A percentile compares a stretch with the other conserved stretches of the same genome.
Evolutionary conservation across 2,113 vertebrate genomes (phyloP).

Genomic region (Oophaga pumilio): DNA sequence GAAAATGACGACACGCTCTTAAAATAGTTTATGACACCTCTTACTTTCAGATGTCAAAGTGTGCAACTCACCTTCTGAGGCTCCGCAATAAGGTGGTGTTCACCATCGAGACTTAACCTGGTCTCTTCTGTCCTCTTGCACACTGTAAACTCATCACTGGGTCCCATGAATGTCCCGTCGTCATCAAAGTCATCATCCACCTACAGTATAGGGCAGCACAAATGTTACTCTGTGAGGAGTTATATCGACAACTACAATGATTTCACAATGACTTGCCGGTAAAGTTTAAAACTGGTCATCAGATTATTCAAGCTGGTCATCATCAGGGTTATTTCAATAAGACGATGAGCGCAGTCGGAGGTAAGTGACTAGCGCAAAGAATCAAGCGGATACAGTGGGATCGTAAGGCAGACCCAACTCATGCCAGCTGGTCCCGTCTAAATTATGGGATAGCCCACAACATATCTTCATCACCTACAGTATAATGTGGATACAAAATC

Average conservation of each 20-base stretch:
- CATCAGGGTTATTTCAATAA: no score
- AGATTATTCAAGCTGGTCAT: no score
- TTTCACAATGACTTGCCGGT: background rate
- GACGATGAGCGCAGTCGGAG: no score
- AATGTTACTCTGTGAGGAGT: background rate
- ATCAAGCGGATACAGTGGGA: no score
- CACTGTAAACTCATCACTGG: conserved; percentile 58
- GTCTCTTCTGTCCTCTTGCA: conserved; percentile 65
- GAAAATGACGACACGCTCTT: background rate
- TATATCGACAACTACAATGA: background rate
- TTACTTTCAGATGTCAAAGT: background rate
- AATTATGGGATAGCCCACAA: no score
- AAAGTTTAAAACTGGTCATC: background rate
- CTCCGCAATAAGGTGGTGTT: conserved; percentile 83
- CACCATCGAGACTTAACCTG: conserved; percentile 67
- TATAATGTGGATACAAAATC: no score
- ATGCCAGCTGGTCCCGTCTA: no score
- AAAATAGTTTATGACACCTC: background rate
- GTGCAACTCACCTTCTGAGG: conserved; percentile 80
- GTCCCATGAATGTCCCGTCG: conserved; percentile 64
- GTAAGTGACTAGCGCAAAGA: no score
- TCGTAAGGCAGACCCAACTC: no score
- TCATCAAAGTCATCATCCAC: conserved; percentile 76
- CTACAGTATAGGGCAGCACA: background rate
- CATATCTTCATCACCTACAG: no score